These are phyloP conservation scores for Melipona quadrifasciata DNA, from an alignment of 1,140 invertebrate genomes.

Conservation along the genomic window DNA sequence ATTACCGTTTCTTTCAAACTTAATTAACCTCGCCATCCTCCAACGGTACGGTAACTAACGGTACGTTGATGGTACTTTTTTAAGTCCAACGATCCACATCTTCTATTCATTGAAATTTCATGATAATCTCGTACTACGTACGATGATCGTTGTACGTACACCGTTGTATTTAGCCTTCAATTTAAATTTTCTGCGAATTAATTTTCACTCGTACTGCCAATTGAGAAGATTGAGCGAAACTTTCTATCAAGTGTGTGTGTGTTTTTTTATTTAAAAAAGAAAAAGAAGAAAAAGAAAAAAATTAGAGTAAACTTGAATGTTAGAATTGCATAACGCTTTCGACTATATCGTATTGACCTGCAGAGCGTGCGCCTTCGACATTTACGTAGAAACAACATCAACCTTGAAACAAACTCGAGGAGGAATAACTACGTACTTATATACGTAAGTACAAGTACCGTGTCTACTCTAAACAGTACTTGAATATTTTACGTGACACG, in stretches of 20 bases:
- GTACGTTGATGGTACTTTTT: not conserved
- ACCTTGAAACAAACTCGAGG: conserved; percentile 2
- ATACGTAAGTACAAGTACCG: no score
- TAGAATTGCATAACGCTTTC: not conserved
- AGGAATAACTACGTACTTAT: not conserved
- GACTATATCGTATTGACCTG: not conserved
- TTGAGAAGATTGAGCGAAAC: not conserved
- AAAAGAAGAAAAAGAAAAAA: no score
- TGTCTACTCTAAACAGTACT: not conserved
- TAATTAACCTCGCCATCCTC: not conserved
- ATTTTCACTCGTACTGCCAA: not conserved
- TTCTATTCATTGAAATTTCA: no score
- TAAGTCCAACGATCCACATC: no score
- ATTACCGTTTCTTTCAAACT: not conserved
- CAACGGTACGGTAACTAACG: not conserved
- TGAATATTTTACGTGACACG: conserved; percentile 29
- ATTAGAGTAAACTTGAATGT: not conserved
- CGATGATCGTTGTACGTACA: no score
- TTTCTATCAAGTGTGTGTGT: not conserved
- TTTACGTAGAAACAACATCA: conserved; percentile 1
- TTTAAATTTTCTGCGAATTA: not conserved
- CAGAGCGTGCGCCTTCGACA: not conserved
- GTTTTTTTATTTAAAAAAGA: not conserved
- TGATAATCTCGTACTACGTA: no score
- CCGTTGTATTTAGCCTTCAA: no score